A percentile compares a stretch with the other conserved stretches of the same genome.
Conservation (phyloP, 2,888 invertebrate species). For the Gryllus longicercus region DNA sequence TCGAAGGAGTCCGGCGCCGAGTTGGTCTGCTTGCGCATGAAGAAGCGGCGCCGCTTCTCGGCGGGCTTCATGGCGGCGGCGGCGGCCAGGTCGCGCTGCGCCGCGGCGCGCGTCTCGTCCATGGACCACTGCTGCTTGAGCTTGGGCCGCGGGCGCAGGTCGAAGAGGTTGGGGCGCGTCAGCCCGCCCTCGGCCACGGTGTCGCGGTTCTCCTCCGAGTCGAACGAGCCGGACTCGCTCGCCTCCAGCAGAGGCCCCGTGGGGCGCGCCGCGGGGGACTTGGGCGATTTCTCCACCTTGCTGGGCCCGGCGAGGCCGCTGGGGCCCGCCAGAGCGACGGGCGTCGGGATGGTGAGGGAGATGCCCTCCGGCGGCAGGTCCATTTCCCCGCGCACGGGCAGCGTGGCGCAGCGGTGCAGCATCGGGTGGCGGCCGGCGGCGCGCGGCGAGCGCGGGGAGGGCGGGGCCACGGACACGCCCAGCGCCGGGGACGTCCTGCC, state of each 20-base stretch:
- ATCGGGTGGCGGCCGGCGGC: neutral
- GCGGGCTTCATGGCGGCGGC: conserved; percentile 34
- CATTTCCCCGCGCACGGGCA: neutral
- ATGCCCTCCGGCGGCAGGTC: conserved; percentile 6
- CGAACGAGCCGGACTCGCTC: conserved; percentile 34
- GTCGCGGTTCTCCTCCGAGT: conserved; percentile 37
- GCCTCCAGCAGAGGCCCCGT: neutral
- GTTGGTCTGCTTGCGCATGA: conserved; percentile 45
- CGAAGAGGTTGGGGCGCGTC: conserved; percentile 33
- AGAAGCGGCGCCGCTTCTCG: conserved; percentile 42
- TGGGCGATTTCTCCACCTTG: neutral
- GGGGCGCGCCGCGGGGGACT: neutral
- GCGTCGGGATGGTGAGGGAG: neutral
- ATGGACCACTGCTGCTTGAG: conserved; percentile 39
- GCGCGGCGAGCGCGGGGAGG: neutral
- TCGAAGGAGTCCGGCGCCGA: conserved; percentile 47
- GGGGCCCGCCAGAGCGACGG: neutral
- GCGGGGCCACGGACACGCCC: neutral
- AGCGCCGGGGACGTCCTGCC: neutral
- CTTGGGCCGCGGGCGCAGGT: conserved; percentile 35
- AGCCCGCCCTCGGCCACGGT: conserved; percentile 33
- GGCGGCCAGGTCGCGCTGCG: neutral
- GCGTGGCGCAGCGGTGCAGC: conserved; percentile 11
- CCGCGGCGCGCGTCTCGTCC: conserved; percentile 36
- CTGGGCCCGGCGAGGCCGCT: neutral